Evolutionary conservation across 1,140 invertebrate species (phyloP).

Genomic region (Mercenaria mercenaria): DNA sequence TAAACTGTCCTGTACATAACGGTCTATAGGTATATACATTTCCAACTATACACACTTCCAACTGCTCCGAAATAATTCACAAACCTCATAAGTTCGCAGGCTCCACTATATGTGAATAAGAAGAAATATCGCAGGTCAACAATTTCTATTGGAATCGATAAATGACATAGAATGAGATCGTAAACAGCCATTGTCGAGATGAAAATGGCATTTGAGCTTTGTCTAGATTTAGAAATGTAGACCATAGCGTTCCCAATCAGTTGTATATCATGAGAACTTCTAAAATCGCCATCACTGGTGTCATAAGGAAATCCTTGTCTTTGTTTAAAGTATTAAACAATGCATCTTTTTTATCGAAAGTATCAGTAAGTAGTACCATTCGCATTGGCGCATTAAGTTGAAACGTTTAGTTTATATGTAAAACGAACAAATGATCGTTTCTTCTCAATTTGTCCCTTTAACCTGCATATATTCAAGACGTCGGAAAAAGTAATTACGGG

Average conservation of each 20-base stretch:
- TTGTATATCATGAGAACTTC: slow-evolving; percentile 65
- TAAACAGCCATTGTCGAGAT: slow-evolving; percentile 73
- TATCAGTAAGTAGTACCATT: too few species aligned
- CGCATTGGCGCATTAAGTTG: too few species aligned
- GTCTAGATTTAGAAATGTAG: slow-evolving; percentile 52
- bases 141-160: slow-evolving; percentile 76
- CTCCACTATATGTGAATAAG: slow-evolving; percentile 59
- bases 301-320: slow-evolving; percentile 46
- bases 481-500: too few species aligned
- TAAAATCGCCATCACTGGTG: slow-evolving; percentile 67
- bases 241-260: slow-evolving; percentile 66
- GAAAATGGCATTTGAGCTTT: slow-evolving; percentile 65
- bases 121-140: slow-evolving; percentile 68
- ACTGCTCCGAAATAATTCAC: slow-evolving; percentile 63
- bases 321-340: slow-evolving; percentile 54
- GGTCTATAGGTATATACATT: too few species aligned
- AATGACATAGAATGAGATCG: slow-evolving; percentile 69
- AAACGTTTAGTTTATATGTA: too few species aligned
- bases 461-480: too few species aligned
- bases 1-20: slow-evolving; percentile 73
- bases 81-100: slow-evolving; percentile 69
- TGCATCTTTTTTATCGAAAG: not conserved
- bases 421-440: too few species aligned
- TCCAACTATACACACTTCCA: slow-evolving; percentile 72
- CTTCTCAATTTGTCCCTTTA: too few species aligned